A percentile compares a stretch with the other conserved stretches of the same genome.
These are phyloP conservation scores for Enteromius paludinosus DNA, from an alignment of 2,797 vertebrate species.

Conservation along the genomic window DNA sequence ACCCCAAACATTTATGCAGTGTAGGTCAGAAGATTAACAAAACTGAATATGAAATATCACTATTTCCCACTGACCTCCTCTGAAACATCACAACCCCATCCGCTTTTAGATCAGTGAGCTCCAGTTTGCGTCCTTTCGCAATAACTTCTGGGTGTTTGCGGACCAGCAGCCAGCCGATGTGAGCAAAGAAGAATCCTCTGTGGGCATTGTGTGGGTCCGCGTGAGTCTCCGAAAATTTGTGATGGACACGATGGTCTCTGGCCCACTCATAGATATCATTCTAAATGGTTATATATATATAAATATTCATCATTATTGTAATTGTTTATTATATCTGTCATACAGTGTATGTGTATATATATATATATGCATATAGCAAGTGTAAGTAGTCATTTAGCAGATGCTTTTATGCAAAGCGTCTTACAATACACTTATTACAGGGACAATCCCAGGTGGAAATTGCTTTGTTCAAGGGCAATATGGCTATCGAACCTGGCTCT, in stretches of 20 bases:
- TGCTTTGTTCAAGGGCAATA: constrained; percentile 24
- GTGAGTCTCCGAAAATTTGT: constrained; percentile 93
- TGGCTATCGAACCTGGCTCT: not conserved
- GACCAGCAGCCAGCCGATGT: constrained; percentile 93
- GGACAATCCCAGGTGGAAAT: constrained; percentile 4
- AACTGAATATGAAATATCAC: not conserved
- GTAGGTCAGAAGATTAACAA: not conserved
- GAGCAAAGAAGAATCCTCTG: constrained; percentile 93
- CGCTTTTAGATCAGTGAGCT: constrained; percentile 84
- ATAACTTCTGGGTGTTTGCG: constrained; percentile 92
- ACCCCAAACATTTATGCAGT: not conserved
- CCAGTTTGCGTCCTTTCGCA: constrained; percentile 87
- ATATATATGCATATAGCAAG: not conserved
- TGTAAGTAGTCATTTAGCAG: not conserved
- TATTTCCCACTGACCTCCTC: constrained; percentile 73
- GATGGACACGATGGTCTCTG: constrained; percentile 90
- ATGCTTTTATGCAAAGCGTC: constrained; percentile 5
- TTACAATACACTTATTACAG: constrained; percentile 12
- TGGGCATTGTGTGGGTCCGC: constrained; percentile 91
- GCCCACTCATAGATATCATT: constrained; percentile 93
- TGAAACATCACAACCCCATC: constrained; percentile 95
- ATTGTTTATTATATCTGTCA: not conserved
- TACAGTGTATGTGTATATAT: not conserved
- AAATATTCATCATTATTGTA: not conserved
- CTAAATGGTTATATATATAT: constrained; percentile 67